A percentile compares a stretch with the other conserved stretches of the same genome.
Conservation (phyloP, 1,140 invertebrate species). For the Alviniconcha marisindica region DNA sequence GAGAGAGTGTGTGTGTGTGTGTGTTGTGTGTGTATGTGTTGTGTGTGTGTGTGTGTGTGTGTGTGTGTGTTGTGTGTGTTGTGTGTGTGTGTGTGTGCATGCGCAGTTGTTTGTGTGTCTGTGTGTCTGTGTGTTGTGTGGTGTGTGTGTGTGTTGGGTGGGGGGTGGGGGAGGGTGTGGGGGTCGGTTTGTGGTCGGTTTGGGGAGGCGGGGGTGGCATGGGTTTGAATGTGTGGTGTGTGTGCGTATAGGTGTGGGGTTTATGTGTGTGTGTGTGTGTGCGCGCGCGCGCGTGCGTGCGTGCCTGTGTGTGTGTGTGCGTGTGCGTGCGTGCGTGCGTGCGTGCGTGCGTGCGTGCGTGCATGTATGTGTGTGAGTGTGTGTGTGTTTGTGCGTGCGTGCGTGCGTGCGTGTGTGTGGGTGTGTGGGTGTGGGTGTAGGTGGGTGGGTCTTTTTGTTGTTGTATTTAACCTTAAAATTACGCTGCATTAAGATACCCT, state of each 20-base stretch:
- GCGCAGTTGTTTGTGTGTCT: not conserved
- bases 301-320: not conserved
- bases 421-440: too few species aligned
- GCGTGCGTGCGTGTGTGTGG: too few species aligned
- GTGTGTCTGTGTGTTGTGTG: not conserved
- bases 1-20: not conserved
- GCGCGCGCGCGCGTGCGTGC: not conserved
- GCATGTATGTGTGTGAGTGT: too few species aligned
- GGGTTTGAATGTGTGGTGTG: too few species aligned
- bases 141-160: not conserved
- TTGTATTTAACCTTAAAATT: too few species aligned
- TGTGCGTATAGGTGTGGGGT: not conserved
- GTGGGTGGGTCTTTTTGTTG: too few species aligned
- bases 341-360: not conserved
- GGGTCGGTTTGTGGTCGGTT: not conserved
- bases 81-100: not conserved
- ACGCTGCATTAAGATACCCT: too few species aligned
- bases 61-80: not conserved
- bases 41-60: not conserved
- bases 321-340: not conserved
- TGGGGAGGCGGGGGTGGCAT: too few species aligned
- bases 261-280: slow-evolving; percentile 7
- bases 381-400: too few species aligned
- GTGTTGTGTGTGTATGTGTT: slow-evolving; percentile 1
- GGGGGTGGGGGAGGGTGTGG: not conserved